Evolutionary conservation across 1,140 invertebrate genomes (phyloP), one percentile per base, ranked within the genome.

Genomic region (Penaeus chinensis): DNA sequence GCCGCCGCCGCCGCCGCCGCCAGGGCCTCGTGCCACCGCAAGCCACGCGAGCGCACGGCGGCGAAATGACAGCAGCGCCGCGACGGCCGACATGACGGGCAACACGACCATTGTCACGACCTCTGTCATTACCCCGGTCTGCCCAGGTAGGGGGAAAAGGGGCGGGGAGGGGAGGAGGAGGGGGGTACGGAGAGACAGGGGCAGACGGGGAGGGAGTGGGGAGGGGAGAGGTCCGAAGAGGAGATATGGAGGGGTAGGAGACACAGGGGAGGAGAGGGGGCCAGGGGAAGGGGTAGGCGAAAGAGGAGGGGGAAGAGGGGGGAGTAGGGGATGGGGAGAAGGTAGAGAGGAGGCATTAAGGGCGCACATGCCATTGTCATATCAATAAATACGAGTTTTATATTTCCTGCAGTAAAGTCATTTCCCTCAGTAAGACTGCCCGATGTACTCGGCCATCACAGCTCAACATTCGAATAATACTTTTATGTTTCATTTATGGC

Each of bases 351-450:
- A 32, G 84, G 37, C 74, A 62, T 61, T 47, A 62, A 69, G 8
- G 78, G 78, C 65, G 42, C 77, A 62, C 85, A 74, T 82, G 60
- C 60, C 69, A 65, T 80, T 87, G 81, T 78, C 80, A 87, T 87
- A 87, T 83, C 86, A 87, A 87, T 83, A 87, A 87, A 87, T 82
- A 83, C 18, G 19, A 77, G 86, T 83, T 83, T 83, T 87, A 87
- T 83, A 83, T 87, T 87, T 87, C 80, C 80, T 83, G 86, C 71
- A 63, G 86, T 87, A 87, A 87, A 87, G 86, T 66, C 79, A 87
- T 83, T 83, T 82, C 80, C 71, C 74, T 13, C 32, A 47, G 19
- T 77, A 87, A 81, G 78, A 81, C 85, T 61, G 61, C 60, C 24
- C 63, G 62, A 32, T 78, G 27, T 47, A 47, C 54, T 65, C 62